phyloP scores from a whole-genome alignment of 2,888 invertebrate species.

The Lydus trimaculatus region DNA sequence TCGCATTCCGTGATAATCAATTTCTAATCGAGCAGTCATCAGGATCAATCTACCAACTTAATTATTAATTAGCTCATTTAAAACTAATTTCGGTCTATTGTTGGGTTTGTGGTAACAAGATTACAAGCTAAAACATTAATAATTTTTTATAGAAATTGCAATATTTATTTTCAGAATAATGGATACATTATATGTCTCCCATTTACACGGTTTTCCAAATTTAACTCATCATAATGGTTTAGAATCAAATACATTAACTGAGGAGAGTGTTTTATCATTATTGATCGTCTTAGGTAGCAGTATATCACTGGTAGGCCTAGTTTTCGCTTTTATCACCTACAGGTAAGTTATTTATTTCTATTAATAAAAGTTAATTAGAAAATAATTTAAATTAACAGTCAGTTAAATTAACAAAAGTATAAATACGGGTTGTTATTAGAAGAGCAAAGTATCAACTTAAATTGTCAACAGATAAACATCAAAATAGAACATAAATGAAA shows the following conservation, averaged over 20 bases:
- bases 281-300: constrained; percentile 72
- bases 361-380: background rate
- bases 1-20: background rate
- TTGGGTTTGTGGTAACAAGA: background rate
- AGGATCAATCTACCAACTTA: background rate
- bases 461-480: no score
- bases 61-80: background rate
- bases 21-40: background rate
- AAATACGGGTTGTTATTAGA: no score
- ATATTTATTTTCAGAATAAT: constrained; percentile 41
- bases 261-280: constrained; percentile 69
- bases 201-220: constrained; percentile 62
- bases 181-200: constrained; percentile 63
- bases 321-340: constrained; percentile 75
- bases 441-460: no score
- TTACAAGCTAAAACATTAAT: no score
- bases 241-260: constrained; percentile 57
- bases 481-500: no score
- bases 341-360: constrained; percentile 61
- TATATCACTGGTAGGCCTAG: constrained; percentile 70
- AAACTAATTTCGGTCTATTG: background rate
- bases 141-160: no score
- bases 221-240: constrained; percentile 47
- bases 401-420: no score
- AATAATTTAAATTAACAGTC: background rate